Conservation (phyloP, 1,140 invertebrate species). For the Parapsyche elsis region DNA sequence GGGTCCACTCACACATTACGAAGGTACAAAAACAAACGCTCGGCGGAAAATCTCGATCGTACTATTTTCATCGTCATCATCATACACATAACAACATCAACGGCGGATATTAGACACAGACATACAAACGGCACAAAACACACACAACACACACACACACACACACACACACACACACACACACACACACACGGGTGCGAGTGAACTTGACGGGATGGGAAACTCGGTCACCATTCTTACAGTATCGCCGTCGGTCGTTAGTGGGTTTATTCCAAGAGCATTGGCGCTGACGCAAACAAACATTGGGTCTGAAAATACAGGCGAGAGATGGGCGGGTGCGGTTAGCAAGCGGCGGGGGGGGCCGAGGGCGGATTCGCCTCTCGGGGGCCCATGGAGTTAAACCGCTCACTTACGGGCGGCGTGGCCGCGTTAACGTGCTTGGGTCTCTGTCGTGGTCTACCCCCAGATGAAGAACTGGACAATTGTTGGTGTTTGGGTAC, state of each 20-base stretch:
- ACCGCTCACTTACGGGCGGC: conserved; percentile 67
- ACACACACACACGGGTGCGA: no score
- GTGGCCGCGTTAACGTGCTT: conserved; percentile 61
- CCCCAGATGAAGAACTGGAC: neutral
- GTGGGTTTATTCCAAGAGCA: conserved; percentile 34
- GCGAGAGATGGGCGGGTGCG: neutral
- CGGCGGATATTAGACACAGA: no score
- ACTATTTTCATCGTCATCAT: no score
- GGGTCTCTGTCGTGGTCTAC: conserved; percentile 30
- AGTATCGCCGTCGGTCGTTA: conserved; percentile 19
- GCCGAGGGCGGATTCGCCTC: neutral
- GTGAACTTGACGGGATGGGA: no score
- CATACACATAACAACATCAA: no score
- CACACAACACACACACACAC: no score
- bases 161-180: no score
- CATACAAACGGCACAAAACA: no score
- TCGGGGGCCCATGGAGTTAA: neutral
- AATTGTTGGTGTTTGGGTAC: conserved; percentile 51
- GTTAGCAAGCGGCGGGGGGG: neutral
- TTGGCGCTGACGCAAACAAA: conserved; percentile 30
- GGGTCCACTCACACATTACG: no score
- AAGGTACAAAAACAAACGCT: no score
- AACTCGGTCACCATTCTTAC: neutral
- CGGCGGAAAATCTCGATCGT: no score
- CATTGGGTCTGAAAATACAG: conserved; percentile 32